phyloP scores from a whole-genome alignment of 1,140 invertebrate genomes.

The Micrasema longulum region DNA sequence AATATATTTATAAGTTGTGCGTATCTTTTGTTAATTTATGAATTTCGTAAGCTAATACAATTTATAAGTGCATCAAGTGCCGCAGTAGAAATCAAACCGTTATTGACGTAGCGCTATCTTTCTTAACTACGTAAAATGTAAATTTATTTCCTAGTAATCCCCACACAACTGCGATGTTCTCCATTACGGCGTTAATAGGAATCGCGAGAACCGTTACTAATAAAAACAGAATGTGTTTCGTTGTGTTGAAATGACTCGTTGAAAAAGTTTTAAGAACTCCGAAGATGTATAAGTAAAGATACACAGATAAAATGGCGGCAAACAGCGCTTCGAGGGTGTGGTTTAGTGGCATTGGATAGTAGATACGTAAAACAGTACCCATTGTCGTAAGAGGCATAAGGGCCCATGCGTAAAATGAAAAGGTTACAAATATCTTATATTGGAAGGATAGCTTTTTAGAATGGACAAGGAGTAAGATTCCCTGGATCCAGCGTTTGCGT shows the following conservation, averaged over 20 bases:
- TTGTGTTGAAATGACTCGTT: conserved; percentile 83
- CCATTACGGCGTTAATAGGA: conserved; percentile 91
- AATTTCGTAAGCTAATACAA: too few relatives aligned
- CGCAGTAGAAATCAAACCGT: conserved; percentile 63
- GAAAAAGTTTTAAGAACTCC: conserved; percentile 95
- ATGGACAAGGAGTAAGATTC: conserved; percentile 93
- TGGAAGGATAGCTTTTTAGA: conserved; percentile 86
- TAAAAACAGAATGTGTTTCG: conserved; percentile 83
- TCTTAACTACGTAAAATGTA: conserved; percentile 95
- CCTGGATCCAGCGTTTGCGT: conserved; percentile 95
- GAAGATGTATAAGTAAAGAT: conserved; percentile 96
- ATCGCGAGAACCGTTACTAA: conserved; percentile 86
- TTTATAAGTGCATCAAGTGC: too few relatives aligned
- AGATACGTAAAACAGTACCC: conserved; percentile 83
- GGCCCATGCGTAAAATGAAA: conserved; percentile 95
- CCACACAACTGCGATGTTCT: conserved; percentile 94
- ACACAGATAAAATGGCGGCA: conserved; percentile 89
- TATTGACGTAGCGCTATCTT: conserved; percentile 75
- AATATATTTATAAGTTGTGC: too few relatives aligned
- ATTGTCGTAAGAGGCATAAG: conserved; percentile 92
- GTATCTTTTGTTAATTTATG: too few relatives aligned
- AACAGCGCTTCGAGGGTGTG: conserved; percentile 84
- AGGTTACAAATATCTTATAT: conserved; percentile 85
- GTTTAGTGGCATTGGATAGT: conserved; percentile 89
- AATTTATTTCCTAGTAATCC: conserved; percentile 92